Conservation (phyloP, 2,113 vertebrate genomes). For the Petrocephalus microphthalmus region DNA sequence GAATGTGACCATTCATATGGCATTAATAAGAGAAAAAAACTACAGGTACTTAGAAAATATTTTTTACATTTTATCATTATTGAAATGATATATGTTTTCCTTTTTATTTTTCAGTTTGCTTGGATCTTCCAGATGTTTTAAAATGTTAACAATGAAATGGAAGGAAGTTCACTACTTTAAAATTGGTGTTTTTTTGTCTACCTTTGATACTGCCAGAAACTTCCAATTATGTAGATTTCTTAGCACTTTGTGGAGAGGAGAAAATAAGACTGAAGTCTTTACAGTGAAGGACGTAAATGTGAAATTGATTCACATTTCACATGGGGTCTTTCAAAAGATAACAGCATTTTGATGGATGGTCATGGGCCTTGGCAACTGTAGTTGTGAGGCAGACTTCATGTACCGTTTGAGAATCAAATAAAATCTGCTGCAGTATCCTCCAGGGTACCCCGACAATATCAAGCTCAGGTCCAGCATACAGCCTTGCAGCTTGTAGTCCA, state of each 20-base stretch:
- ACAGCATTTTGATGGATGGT: slow-evolving; percentile 2
- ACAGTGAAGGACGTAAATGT: not conserved
- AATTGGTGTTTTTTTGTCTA: slow-evolving; percentile 5
- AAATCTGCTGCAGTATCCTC: not conserved
- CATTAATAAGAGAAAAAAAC: not conserved
- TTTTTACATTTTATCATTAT: not conserved
- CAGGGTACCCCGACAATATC: not conserved
- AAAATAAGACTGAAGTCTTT: slow-evolving; percentile 3
- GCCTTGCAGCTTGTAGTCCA: not conserved
- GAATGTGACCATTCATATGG: not conserved
- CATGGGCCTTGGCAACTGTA: not conserved
- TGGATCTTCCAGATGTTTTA: not conserved
- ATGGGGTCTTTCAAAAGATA: not conserved
- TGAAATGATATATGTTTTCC: not conserved
- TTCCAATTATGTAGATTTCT: slow-evolving; percentile 4
- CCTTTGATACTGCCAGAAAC: slow-evolving; percentile 5
- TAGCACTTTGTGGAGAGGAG: not conserved
- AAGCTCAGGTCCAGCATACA: not conserved
- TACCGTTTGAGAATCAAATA: not conserved
- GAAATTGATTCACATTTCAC: slow-evolving; percentile 8
- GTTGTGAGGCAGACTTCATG: not conserved
- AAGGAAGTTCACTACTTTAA: not conserved
- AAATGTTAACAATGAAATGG: not conserved
- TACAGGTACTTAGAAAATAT: too few species aligned
- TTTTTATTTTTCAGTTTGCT: not conserved